Evolutionary conservation across 2,888 invertebrate genomes (phyloP).

Genomic region (Microplitis deprimator): DNA sequence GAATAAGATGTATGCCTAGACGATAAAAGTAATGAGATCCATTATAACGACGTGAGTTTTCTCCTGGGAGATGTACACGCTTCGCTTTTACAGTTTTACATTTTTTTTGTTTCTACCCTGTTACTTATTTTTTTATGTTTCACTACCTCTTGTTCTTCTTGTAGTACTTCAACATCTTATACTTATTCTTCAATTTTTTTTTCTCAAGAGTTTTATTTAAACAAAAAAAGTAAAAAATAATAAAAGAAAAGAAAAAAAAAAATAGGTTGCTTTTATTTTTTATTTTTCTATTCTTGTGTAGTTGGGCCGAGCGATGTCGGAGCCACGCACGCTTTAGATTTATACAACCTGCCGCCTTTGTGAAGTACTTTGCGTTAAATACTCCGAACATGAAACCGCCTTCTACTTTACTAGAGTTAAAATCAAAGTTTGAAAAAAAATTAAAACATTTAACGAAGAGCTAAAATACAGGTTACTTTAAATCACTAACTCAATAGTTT

Average conservation of each 20-base stretch:
- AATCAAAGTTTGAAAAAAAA: background rate
- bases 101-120: conserved; percentile 6
- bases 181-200: conserved; percentile 4
- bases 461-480: background rate
- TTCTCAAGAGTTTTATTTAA: conserved; percentile 2
- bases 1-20: conserved; percentile 64
- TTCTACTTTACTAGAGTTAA: conserved; percentile 27
- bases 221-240: conserved; percentile 1
- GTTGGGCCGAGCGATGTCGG: conserved; percentile 18
- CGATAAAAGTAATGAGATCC: conserved; percentile 71
- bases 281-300: conserved; percentile 13
- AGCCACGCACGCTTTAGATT: conserved; percentile 39
- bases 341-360: conserved; percentile 34
- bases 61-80: conserved; percentile 52
- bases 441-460: conserved; percentile 17
- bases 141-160: conserved; percentile 2
- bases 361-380: conserved; percentile 45
- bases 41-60: conserved; percentile 65
- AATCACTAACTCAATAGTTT: background rate
- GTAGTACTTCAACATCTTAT: background rate
- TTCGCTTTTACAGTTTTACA: conserved; percentile 17
- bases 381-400: conserved; percentile 37
- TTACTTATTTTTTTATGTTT: conserved; percentile 21
- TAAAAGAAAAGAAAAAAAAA: background rate
- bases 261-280: conserved; percentile 11